Conservation (phyloP, 2,888 invertebrate species). For the Adineta ricciae region DNA sequence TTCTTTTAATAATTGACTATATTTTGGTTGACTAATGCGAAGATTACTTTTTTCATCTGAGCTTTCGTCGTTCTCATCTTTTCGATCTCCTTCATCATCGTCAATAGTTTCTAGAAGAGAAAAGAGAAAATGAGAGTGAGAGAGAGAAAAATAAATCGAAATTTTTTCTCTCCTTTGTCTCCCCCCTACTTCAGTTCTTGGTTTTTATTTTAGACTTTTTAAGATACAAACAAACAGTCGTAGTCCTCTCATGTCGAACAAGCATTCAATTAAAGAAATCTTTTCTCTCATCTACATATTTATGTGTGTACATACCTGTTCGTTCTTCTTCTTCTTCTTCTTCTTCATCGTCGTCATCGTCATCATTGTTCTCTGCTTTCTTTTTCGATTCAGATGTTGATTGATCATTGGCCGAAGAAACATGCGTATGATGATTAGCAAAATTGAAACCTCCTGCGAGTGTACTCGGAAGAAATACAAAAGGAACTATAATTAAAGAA, state of each 20-base stretch:
- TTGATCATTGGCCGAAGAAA: neutral
- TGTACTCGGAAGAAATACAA: neutral
- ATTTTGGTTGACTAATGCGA: slow-evolving; percentile 19
- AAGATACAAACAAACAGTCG: neutral
- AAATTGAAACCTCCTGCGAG: neutral
- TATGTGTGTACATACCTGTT: slow-evolving; percentile 6
- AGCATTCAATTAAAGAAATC: neutral
- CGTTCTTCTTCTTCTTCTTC: neutral
- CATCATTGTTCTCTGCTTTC: neutral
- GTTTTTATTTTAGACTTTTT: neutral
- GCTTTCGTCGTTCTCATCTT: neutral
- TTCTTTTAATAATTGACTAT: neutral
- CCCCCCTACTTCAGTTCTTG: neutral
- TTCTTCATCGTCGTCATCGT: neutral
- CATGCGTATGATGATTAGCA: neutral
- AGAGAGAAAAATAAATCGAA: neutral
- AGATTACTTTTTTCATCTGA: neutral
- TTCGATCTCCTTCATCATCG: neutral
- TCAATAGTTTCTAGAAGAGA: neutral
- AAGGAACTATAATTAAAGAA: neutral
- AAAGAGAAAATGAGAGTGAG: neutral
- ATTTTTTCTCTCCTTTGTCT: neutral
- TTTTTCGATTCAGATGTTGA: neutral
- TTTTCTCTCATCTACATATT: neutral
- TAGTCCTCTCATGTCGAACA: neutral